Conservation (phyloP, 2,113 vertebrate species). For the Lethenteron camtschaticum region DNA sequence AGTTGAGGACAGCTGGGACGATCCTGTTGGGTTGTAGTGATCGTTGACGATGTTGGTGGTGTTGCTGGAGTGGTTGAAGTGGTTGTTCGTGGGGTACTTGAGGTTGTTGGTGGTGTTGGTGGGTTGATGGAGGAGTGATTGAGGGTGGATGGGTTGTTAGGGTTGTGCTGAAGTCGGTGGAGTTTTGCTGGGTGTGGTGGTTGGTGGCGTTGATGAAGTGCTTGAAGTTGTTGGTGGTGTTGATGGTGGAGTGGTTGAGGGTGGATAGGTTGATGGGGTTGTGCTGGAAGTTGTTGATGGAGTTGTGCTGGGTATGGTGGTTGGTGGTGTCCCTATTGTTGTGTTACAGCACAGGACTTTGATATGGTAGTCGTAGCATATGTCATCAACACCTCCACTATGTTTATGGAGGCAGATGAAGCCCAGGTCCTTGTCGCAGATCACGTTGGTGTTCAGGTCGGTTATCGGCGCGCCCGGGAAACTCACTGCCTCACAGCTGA, state of each 20-base stretch:
- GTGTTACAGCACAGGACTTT: not conserved
- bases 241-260: too few relatives aligned
- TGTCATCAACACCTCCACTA: too few relatives aligned
- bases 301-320: not conserved
- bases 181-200: too few relatives aligned
- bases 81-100: not conserved
- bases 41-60: too few relatives aligned
- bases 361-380: not conserved
- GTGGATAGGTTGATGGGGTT: too few relatives aligned
- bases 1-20: too few relatives aligned
- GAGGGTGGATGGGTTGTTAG: too few relatives aligned
- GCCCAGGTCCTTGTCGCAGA: not conserved
- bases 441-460: not conserved
- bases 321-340: not conserved
- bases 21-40: too few relatives aligned
- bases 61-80: not conserved
- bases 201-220: too few relatives aligned
- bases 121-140: too few relatives aligned
- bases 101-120: too few relatives aligned
- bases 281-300: not conserved
- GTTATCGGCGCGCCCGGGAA: not conserved
- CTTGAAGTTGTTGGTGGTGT: not conserved
- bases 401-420: not conserved
- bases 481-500: not conserved
- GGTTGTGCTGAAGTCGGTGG: too few relatives aligned